Percentiles rank a stretch among this genome's conserved stretches.
Evolutionary conservation across 92 coral and sea anemone species (phyloP).

Genomic region (Actinernus sp.): DNA sequence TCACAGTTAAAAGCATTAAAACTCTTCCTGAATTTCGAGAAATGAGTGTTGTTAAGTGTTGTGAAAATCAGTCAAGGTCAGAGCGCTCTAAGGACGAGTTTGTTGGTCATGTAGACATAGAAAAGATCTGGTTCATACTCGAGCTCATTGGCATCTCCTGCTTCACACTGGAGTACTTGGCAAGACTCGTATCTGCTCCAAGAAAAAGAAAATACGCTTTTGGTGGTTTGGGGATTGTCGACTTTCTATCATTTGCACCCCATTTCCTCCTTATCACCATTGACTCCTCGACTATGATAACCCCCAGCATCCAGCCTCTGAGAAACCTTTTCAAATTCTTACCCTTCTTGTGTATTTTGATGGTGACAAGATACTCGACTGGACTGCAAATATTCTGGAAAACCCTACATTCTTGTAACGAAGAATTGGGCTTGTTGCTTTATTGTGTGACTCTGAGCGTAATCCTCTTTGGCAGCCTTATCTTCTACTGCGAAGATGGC

Average conservation of each 20-base stretch:
- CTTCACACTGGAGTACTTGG: constrained; percentile 77
- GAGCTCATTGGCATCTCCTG: constrained; percentile 71
- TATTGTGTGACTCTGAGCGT: constrained; percentile 63
- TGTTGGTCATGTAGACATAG: too few species aligned
- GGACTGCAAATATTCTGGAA: constrained; percentile 77
- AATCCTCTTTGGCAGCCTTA: constrained; percentile 63
- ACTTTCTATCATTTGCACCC: constrained; percentile 73
- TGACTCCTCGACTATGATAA: not conserved
- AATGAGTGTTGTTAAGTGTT: constrained; percentile 1
- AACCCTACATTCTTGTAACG: constrained; percentile 70
- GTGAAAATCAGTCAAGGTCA: not conserved
- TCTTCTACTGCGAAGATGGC: constrained; percentile 75
- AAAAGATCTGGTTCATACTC: constrained; percentile 64
- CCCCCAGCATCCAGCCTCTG: constrained; percentile 35
- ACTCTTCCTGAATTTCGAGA: constrained; percentile 23
- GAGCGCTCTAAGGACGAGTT: too few species aligned
- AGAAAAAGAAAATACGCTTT: constrained; percentile 39
- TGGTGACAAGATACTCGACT: constrained; percentile 70
- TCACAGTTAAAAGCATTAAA: constrained; percentile 14
- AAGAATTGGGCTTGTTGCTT: constrained; percentile 66
- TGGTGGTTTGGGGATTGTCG: constrained; percentile 68
- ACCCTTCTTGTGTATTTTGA: constrained; percentile 60
- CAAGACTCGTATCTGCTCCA: constrained; percentile 68
- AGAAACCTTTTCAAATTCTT: constrained; percentile 55
- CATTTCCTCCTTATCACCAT: constrained; percentile 41